Percentiles rank a stretch among this genome's conserved stretches.
Evolutionary conservation across 2,888 invertebrate species (phyloP).

Genomic region (Aphidius colemani): DNA sequence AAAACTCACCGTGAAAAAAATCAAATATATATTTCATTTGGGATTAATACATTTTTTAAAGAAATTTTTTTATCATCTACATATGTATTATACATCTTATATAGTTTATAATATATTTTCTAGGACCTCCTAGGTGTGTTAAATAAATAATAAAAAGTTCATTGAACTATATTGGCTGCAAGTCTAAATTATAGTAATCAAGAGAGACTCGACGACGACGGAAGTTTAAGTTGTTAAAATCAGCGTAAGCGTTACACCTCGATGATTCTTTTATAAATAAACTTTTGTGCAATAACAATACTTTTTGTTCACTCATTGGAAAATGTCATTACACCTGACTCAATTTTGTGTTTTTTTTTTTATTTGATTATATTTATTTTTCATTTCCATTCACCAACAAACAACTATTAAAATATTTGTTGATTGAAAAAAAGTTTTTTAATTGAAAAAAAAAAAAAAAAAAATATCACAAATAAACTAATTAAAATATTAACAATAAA

Average conservation of each 20-base stretch:
- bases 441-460: constrained; percentile 4
- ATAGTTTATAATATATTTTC: too few relatives aligned
- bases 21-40: background rate
- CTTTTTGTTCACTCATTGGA: constrained; percentile 43
- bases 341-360: constrained; percentile 11
- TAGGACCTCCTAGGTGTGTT: background rate
- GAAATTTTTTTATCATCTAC: too few relatives aligned
- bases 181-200: too few relatives aligned
- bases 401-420: too few relatives aligned
- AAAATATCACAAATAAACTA: background rate
- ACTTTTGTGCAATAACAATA: background rate
- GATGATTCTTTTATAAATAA: background rate
- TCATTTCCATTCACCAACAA: background rate
- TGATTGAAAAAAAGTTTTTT: too few relatives aligned
- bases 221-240: constrained; percentile 22
- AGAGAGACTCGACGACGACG: constrained; percentile 14
- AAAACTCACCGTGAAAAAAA: constrained; percentile 14
- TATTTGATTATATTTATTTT: constrained; percentile 43
- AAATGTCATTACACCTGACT: constrained; percentile 46
- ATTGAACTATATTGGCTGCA: constrained; percentile 22
- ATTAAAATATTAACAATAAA: background rate
- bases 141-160: constrained; percentile 26
- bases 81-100: too few relatives aligned
- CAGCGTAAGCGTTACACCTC: constrained; percentile 19
- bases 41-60: too few relatives aligned